Evolutionary conservation across 2,113 vertebrate species (phyloP).

Genomic region (Scatophagus argus): DNA sequence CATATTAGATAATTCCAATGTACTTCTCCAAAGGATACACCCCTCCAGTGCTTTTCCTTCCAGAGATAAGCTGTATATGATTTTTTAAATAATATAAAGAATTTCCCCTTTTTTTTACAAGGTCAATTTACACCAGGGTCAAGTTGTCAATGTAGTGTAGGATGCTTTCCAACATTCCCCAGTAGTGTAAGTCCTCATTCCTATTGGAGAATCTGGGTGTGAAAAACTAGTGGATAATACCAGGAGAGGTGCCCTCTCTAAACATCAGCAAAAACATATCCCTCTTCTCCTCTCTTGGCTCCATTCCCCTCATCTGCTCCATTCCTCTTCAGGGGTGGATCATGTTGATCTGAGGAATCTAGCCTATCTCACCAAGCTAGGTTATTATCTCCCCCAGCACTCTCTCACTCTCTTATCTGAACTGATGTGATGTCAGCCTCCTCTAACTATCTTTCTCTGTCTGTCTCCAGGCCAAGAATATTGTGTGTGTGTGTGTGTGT

Average conservation of each 20-base stretch:
- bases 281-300: neutral
- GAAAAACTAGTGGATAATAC: neutral
- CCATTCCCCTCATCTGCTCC: neutral
- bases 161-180: neutral
- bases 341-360: constrained; percentile 32
- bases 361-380: constrained; percentile 32
- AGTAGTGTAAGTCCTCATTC: neutral
- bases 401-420: constrained; percentile 54
- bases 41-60: no score
- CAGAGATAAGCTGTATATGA: no score
- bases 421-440: constrained; percentile 55
- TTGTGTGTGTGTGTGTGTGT: neutral
- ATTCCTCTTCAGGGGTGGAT: constrained; percentile 9
- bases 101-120: no score
- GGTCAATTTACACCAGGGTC: neutral
- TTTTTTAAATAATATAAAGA: no score
- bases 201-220: neutral
- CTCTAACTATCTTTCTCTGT: constrained; percentile 55
- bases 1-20: no score
- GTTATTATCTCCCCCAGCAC: constrained; percentile 57
- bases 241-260: neutral
- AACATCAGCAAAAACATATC: neutral
- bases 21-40: no score
- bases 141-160: neutral
- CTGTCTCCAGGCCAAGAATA: constrained; percentile 40